These are phyloP conservation scores for Eupithecia tripunctaria DNA, from an alignment of 2,888 invertebrate species.

Conservation along the genomic window DNA sequence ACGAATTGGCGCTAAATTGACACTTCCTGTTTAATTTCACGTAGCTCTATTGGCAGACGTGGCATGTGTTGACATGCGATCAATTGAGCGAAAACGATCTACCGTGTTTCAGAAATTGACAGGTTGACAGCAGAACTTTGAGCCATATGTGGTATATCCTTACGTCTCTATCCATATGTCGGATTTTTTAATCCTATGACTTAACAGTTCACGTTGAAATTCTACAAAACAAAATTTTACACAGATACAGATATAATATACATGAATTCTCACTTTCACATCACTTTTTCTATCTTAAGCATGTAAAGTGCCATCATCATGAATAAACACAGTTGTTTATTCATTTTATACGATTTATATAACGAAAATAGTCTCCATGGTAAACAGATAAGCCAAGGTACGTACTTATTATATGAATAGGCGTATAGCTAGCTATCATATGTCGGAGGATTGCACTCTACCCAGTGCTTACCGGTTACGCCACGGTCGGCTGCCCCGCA, in stretches of 20 bases:
- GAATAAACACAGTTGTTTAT: not conserved
- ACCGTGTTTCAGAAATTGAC: slow-evolving; percentile 65
- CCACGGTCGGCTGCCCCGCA: slow-evolving; percentile 58
- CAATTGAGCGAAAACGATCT: slow-evolving; percentile 80
- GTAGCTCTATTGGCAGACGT: slow-evolving; percentile 71
- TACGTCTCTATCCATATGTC: slow-evolving; percentile 62
- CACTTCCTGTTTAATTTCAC: slow-evolving; percentile 81
- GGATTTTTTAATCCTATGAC: slow-evolving; percentile 45
- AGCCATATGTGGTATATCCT: slow-evolving; percentile 69
- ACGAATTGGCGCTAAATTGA: slow-evolving; percentile 82
- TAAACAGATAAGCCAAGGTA: slow-evolving; percentile 1
- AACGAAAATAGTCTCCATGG: not conserved
- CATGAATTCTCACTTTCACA: not conserved
- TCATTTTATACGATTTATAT: not conserved
- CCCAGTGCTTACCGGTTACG: slow-evolving; percentile 52
- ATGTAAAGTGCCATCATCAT: not conserved
- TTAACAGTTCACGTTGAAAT: not conserved
- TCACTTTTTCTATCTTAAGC: not conserved
- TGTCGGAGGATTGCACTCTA: slow-evolving; percentile 51
- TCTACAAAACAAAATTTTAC: not conserved
- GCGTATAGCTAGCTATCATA: slow-evolving; percentile 8
- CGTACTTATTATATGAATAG: slow-evolving; percentile 8
- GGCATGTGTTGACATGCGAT: slow-evolving; percentile 73
- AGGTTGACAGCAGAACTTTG: slow-evolving; percentile 63
- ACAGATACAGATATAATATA: too few relatives aligned